A percentile compares a stretch with the other conserved stretches of the same genome.
Evolutionary conservation across 2,797 vertebrate species (phyloP).

Genomic region (Dipus sagitta): DNA sequence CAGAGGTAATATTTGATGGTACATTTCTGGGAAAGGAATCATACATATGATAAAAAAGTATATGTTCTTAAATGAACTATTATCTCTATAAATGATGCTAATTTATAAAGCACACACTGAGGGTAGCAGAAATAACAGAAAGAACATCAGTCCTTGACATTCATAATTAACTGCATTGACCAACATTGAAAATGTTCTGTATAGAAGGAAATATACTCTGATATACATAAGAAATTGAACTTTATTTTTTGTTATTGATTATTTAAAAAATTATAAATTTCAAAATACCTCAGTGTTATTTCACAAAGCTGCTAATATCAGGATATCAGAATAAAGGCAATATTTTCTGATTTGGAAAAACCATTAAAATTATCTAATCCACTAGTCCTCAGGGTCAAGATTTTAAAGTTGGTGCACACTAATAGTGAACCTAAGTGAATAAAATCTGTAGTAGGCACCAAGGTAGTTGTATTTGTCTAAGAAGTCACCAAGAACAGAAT

Average conservation of each 20-base stretch:
- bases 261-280: background rate
- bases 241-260: slow-evolving; percentile 13
- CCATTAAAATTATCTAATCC: background rate
- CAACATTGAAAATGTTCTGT: background rate
- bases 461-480: background rate
- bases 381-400: background rate
- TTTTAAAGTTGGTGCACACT: background rate
- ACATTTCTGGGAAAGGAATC: background rate
- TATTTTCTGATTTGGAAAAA: slow-evolving; percentile 1
- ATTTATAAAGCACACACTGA: background rate
- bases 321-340: background rate
- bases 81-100: background rate
- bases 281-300: slow-evolving; percentile 7
- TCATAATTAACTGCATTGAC: background rate
- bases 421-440: background rate
- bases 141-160: background rate
- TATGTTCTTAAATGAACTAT: background rate
- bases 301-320: background rate
- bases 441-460: background rate
- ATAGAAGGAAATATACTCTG: background rate
- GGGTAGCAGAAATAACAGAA: background rate
- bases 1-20: background rate
- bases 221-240: slow-evolving; percentile 17
- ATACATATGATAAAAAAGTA: background rate
- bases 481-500: background rate